phyloP scores from a whole-genome alignment of 1,140 invertebrate species.

The Portunus trituberculatus region DNA sequence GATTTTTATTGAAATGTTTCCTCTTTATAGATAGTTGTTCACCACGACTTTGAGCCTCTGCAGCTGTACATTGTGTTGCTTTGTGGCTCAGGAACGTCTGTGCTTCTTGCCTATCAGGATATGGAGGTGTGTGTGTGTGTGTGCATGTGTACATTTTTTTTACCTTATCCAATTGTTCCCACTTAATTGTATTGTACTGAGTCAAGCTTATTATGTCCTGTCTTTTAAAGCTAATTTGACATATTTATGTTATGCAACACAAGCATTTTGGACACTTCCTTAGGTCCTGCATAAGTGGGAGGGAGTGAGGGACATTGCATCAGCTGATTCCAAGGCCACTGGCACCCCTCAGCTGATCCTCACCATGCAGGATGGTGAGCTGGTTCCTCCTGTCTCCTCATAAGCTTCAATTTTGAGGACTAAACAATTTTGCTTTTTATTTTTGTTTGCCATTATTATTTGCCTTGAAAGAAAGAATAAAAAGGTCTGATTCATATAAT shows the following conservation, averaged over 20 bases:
- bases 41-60: slow-evolving; percentile 49
- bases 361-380: neutral
- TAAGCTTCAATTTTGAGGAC: too few species aligned
- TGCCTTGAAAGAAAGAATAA: neutral
- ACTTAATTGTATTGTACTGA: too few species aligned
- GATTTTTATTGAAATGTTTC: neutral
- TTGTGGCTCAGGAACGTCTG: neutral
- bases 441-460: neutral
- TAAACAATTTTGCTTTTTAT: neutral
- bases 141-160: too few species aligned
- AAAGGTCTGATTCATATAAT: too few species aligned
- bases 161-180: too few species aligned
- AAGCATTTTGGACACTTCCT: neutral
- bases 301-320: slow-evolving; percentile 24
- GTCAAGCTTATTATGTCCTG: too few species aligned
- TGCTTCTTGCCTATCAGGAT: slow-evolving; percentile 31
- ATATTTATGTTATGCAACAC: too few species aligned
- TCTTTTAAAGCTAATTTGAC: too few species aligned
- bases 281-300: slow-evolving; percentile 56
- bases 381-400: neutral
- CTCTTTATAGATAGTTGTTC: slow-evolving; percentile 46
- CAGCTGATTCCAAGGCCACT: neutral
- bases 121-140: slow-evolving; percentile 21
- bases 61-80: slow-evolving; percentile 43
- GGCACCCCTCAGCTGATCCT: slow-evolving; percentile 17